Percentiles rank a stretch among this genome's conserved stretches.
phyloP scores from a whole-genome alignment of 2,797 vertebrate species.

The Rhincodon typus region DNA sequence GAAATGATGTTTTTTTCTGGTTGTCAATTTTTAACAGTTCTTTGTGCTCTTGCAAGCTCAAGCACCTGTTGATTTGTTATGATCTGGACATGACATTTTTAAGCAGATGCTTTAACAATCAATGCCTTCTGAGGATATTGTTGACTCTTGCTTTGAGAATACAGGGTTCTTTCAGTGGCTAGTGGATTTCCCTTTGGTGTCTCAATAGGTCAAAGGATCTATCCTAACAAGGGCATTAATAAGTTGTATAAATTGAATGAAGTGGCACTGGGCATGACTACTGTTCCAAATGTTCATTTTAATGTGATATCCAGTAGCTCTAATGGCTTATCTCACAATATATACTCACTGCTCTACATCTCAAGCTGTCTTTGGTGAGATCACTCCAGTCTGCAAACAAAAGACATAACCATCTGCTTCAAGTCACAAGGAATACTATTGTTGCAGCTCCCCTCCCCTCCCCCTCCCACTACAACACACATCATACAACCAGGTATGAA shows the following conservation, averaged over 20 bases:
- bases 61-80: too few species aligned
- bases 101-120: not conserved
- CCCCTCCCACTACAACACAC: too few species aligned
- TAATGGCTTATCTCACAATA: not conserved
- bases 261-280: not conserved
- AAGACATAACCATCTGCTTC: not conserved
- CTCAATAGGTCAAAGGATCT: not conserved
- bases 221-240: not conserved
- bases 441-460: not conserved
- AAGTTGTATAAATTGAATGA: not conserved
- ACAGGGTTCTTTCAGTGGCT: not conserved
- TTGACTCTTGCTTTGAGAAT: not conserved
- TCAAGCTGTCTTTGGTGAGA: not conserved
- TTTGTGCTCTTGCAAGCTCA: too few species aligned
- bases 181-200: not conserved
- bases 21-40: too few species aligned
- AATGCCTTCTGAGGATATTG: not conserved
- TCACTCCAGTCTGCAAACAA: not conserved
- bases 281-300: not conserved
- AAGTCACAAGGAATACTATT: not conserved
- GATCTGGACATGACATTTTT: too few species aligned
- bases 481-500: not conserved
- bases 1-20: too few species aligned
- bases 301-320: not conserved
- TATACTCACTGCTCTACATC: not conserved